Evolutionary conservation across 2,113 vertebrate species (phyloP).

Genomic region (Chaenocephalus aceratus): DNA sequence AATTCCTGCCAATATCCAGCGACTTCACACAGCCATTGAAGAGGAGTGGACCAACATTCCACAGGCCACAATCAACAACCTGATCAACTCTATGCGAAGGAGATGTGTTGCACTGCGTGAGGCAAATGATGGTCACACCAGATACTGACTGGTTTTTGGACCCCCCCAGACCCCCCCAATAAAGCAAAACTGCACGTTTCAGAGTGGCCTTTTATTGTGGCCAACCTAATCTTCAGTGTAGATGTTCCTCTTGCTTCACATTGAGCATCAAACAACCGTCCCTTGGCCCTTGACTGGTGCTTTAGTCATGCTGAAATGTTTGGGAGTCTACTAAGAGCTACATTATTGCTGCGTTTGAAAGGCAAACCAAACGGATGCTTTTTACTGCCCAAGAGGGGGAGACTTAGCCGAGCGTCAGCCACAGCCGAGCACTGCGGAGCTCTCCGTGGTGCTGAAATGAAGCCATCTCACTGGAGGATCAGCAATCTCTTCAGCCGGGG

Average conservation of each 20-base stretch:
- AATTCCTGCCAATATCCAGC: no score
- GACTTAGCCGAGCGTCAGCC: slow-evolving; percentile 17
- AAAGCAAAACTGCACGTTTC: no score
- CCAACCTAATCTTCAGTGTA: no score
- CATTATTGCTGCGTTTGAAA: slow-evolving; percentile 29
- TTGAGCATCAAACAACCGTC: not conserved
- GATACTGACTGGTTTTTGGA: no score
- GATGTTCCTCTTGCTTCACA: not conserved
- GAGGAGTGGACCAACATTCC: no score
- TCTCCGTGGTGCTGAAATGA: slow-evolving; percentile 74
- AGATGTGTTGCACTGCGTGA: no score
- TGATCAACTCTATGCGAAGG: no score
- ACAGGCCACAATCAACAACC: no score
- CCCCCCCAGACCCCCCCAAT: no score
- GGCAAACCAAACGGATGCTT: slow-evolving; percentile 44
- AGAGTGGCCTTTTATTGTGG: no score
- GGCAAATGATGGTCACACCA: no score
- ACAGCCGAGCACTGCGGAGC: slow-evolving; percentile 33
- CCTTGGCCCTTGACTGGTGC: slow-evolving; percentile 11
- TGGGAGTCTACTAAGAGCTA: slow-evolving; percentile 41
- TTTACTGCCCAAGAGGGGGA: slow-evolving; percentile 28
- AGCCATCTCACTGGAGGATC: slow-evolving; percentile 12
- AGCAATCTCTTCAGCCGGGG: not conserved
- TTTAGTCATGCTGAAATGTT: slow-evolving; percentile 17
- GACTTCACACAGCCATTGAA: no score